Evolutionary conservation across 2,797 vertebrate species (phyloP).

Genomic region (Ctenosaura bakeri): DNA sequence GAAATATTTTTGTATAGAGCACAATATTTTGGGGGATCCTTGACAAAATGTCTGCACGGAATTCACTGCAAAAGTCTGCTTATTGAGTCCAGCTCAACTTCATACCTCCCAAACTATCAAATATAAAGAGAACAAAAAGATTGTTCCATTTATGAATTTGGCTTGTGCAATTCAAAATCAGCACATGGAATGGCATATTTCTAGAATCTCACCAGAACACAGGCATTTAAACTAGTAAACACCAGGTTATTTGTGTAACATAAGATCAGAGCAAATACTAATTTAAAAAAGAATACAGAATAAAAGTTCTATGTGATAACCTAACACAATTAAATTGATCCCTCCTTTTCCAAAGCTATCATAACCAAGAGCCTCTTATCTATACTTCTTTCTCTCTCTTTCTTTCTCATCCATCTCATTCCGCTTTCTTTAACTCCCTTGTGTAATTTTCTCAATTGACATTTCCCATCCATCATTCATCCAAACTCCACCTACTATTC

Average conservation of each 20-base stretch:
- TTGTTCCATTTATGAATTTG: not conserved
- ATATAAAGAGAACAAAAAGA: too few species aligned
- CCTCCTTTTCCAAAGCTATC: not conserved
- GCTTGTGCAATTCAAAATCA: not conserved
- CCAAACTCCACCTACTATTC: not conserved
- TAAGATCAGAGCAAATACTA: not conserved
- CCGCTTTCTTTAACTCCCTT: not conserved
- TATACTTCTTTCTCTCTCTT: not conserved
- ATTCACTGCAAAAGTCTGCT: too few species aligned
- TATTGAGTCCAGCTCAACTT: too few species aligned
- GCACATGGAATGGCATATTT: not conserved
- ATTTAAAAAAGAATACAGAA: not conserved
- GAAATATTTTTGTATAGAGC: too few species aligned
- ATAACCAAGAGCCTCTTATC: not conserved
- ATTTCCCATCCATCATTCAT: not conserved
- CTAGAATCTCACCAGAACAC: not conserved
- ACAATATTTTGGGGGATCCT: too few species aligned
- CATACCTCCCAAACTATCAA: too few species aligned
- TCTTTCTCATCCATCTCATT: not conserved
- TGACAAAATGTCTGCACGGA: too few species aligned
- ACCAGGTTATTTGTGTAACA: not conserved
- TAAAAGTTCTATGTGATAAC: not conserved
- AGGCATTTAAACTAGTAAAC: not conserved
- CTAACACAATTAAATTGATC: not conserved
- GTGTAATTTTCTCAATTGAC: not conserved